Evolutionary conservation across 1,140 invertebrate species (phyloP), one percentile per base, ranked within the genome.

Genomic region (Aporrectodea caliginosa): DNA sequence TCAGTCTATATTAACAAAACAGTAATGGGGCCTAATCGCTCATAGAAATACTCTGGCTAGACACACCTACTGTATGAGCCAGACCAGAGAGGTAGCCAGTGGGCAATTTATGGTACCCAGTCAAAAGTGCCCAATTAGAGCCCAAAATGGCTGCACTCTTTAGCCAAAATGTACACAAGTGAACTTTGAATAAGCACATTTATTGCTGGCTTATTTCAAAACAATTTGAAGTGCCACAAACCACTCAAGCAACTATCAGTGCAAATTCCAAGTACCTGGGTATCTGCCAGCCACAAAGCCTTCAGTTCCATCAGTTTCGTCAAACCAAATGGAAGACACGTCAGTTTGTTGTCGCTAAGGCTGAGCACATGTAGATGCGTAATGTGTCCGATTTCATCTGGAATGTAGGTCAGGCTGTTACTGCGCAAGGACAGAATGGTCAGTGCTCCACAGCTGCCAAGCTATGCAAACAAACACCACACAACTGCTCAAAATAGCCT

Each of bases 251-350:
- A 14, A 32, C 6, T 12, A 14, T n/a, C 31, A 32, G 27, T n/a
- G 14, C 58, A 69, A 16, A 16, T 69, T 69, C 58, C 58, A 69
- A 32, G 77, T 79, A 89, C 88, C 85, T 90, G 90, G 90, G 97
- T 97, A 85, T 96, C 94, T 80, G 94, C 94, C 1, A 98, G 90
- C 96, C 96, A 98, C 34, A 98, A 87, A 30, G 96, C 96, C 82
- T 94, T 93, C 70, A 97, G 90, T 86, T 94, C 92, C 78, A 91
- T 92, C 85, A 97, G 91, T 85, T 95, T 96, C 22, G 88, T 85
- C 43, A 98, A 91, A n/a, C 94, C 94, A 69, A 96, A 94, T 2
- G 96, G 96, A 83, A 98, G 90, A 89, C 92, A 92, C 83, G 90
- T 91, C n/a, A 98, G 91, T 83, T 91, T 91, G 89, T 98, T 98